A percentile compares a stretch with the other conserved stretches of the same genome.
These are phyloP conservation scores for Meiosimyza decipiens DNA, from an alignment of 2,888 invertebrate species.

Conservation along the genomic window DNA sequence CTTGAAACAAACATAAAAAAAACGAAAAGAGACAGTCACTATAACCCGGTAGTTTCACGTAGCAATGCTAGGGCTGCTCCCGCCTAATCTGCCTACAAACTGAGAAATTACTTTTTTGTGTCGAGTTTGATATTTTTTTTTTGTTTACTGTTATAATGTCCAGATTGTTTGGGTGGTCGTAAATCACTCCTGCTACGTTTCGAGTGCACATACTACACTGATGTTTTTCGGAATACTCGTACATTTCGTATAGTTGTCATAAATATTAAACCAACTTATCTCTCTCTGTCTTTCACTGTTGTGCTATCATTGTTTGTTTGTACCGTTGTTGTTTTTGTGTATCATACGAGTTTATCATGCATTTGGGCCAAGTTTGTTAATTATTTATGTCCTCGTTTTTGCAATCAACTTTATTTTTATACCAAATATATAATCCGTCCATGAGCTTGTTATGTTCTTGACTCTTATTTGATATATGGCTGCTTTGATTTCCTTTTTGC, in stretches of 20 bases:
- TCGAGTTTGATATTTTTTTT: slow-evolving; percentile 11
- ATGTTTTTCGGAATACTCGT: slow-evolving; percentile 21
- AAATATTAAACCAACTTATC: slow-evolving; percentile 68
- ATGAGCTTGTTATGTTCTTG: slow-evolving; percentile 39
- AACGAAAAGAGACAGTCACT: background rate
- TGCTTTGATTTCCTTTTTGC: slow-evolving; percentile 30
- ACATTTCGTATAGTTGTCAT: slow-evolving; percentile 58
- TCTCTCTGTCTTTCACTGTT: slow-evolving; percentile 30
- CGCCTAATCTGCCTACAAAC: slow-evolving; percentile 49
- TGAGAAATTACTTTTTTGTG: slow-evolving; percentile 60
- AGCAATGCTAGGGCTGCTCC: slow-evolving; percentile 3
- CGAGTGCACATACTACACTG: background rate
- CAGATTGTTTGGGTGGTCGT: slow-evolving; percentile 60
- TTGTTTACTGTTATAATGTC: slow-evolving; percentile 11
- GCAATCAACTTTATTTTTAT: slow-evolving; percentile 42
- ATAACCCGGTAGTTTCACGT: slow-evolving; percentile 30
- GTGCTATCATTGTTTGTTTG: background rate
- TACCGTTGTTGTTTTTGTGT: slow-evolving; percentile 28
- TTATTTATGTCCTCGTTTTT: slow-evolving; percentile 64
- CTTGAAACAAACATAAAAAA: slow-evolving; percentile 8
- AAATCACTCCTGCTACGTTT: slow-evolving; percentile 57
- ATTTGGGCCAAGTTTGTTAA: slow-evolving; percentile 64
- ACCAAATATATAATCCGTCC: slow-evolving; percentile 41
- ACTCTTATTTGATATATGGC: slow-evolving; percentile 33
- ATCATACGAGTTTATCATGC: slow-evolving; percentile 53